phyloP scores from a whole-genome alignment of 2,113 vertebrate genomes.

The Chiloscyllium plagiosum region DNA sequence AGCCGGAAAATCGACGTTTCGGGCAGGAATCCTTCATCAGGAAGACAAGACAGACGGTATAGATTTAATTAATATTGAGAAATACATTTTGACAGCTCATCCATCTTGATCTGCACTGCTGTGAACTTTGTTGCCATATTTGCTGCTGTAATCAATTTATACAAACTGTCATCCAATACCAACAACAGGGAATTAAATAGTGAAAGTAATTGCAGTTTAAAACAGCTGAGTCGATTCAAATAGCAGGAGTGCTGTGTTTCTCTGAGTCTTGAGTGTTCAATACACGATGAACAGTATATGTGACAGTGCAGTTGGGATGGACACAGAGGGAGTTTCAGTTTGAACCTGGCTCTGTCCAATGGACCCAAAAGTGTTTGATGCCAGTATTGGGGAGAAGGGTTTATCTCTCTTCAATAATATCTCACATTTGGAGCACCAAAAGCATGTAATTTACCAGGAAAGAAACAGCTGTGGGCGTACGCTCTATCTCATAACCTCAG shows the following conservation, averaged over 20 bases:
- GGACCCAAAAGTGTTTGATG: not conserved
- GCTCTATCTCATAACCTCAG: not conserved
- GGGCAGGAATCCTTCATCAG: too few species aligned
- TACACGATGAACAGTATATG: not conserved
- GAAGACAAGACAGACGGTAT: not conserved
- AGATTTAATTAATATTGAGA: not conserved
- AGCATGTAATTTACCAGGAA: not conserved
- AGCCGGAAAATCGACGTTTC: too few species aligned
- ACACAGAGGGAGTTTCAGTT: not conserved
- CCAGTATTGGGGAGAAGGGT: not conserved
- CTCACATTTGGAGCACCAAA: not conserved
- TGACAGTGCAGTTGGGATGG: not conserved
- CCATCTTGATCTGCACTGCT: not conserved
- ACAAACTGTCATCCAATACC: not conserved
- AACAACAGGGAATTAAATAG: not conserved
- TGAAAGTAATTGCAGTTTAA: not conserved
- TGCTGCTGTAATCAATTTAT: not conserved
- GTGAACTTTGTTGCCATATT: not conserved
- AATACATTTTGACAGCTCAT: conserved; percentile 8
- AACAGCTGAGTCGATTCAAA: not conserved
- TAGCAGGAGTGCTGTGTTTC: not conserved
- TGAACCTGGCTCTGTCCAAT: not conserved
- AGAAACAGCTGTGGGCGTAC: not conserved
- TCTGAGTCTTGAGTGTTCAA: not conserved
- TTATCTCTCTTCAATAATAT: too few species aligned